Percentiles rank a stretch among this genome's conserved stretches.
Evolutionary conservation across 2,113 vertebrate species (phyloP).

Genomic region (Panthera leo): DNA sequence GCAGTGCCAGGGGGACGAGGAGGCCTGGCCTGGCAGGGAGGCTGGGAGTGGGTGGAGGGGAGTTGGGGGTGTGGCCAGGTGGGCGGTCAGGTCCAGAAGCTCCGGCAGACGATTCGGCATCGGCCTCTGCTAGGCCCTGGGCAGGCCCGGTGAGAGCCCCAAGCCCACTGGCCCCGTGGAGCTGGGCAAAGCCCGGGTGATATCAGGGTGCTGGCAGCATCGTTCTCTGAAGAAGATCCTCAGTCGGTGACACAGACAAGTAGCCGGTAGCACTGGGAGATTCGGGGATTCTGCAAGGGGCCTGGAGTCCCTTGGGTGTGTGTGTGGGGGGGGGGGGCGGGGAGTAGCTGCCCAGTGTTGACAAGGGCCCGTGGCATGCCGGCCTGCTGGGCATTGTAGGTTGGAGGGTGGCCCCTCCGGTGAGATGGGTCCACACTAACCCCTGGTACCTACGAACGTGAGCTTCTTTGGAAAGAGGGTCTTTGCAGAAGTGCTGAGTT

Average conservation of each 20-base stretch:
- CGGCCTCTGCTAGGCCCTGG: not conserved
- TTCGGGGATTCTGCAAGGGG: accelerated
- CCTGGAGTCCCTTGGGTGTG: not conserved
- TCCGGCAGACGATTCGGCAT: not conserved
- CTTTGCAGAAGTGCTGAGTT: not conserved
- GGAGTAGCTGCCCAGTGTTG: not conserved
- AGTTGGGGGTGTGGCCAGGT: not conserved
- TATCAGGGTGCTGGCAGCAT: not conserved
- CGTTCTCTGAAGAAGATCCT: not conserved
- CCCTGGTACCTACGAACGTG: accelerated
- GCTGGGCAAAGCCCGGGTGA: accelerated
- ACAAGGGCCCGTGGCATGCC: accelerated
- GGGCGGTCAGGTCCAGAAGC: too few relatives aligned
- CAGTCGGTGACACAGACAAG: not conserved
- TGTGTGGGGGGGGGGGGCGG: not conserved
- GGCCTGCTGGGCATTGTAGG: not conserved
- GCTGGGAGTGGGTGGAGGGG: not conserved
- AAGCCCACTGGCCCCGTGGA: not conserved
- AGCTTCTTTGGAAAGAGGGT: not conserved
- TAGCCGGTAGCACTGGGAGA: accelerated
- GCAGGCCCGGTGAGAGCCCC: accelerated
- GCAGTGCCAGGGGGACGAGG: not conserved
- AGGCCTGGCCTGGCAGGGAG: not conserved
- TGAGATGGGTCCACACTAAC: accelerated
- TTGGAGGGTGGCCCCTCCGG: too few relatives aligned